Percentiles rank a stretch among this genome's conserved stretches.
phyloP scores from a whole-genome alignment of 2,113 vertebrate genomes.

The Crotalus tigris region DNA sequence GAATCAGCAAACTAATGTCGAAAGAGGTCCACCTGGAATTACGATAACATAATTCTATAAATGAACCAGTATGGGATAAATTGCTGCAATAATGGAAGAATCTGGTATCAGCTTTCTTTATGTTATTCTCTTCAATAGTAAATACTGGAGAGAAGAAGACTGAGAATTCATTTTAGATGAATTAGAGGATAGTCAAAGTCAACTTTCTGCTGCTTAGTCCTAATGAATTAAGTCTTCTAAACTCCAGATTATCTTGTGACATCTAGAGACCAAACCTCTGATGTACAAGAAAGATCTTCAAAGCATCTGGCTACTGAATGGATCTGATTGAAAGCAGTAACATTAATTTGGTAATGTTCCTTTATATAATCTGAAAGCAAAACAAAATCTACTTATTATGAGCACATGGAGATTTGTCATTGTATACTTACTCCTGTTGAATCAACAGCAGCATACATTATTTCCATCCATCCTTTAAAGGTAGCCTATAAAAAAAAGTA shows the following conservation, averaged over 20 bases:
- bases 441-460: slow-evolving; percentile 82
- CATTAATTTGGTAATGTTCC: not conserved
- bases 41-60: not conserved
- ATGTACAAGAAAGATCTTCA: not conserved
- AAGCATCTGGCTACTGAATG: not conserved
- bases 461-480: slow-evolving; percentile 79
- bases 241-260: not conserved
- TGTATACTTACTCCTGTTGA: slow-evolving; percentile 71
- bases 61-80: not conserved
- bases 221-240: not conserved
- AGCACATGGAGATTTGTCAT: not conserved
- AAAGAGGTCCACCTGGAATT: not conserved
- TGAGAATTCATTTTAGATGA: not conserved
- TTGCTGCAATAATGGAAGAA: not conserved
- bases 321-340: slow-evolving; percentile 2
- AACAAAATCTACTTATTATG: not conserved
- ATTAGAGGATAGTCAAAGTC: not conserved
- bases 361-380: not conserved
- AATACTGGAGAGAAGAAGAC: not conserved
- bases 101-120: not conserved
- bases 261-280: not conserved
- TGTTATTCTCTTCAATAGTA: not conserved
- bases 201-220: not conserved
- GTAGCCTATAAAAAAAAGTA: slow-evolving; percentile 71
- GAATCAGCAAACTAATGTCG: not conserved